These are phyloP conservation scores for Sialia sialis DNA, from an alignment of 2,113 vertebrate genomes.

Conservation along the genomic window DNA sequence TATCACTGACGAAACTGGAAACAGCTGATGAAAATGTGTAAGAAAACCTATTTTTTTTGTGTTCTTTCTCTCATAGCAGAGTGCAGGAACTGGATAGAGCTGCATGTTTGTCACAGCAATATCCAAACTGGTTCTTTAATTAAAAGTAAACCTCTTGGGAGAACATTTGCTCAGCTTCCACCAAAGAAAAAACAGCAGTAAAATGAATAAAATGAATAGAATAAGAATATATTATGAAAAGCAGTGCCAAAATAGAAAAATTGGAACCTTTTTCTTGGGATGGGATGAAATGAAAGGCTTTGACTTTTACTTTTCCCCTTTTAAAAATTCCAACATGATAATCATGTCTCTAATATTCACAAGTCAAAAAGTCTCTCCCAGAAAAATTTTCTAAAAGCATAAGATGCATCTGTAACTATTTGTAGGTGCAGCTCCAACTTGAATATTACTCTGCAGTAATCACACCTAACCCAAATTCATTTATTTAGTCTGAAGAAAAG, in stretches of 20 bases:
- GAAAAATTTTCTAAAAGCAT: neutral
- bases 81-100: neutral
- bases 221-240: constrained; percentile 29
- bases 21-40: neutral
- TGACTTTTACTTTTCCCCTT: neutral
- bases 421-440: neutral
- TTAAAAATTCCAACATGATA: neutral
- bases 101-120: neutral
- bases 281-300: neutral
- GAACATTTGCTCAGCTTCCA: neutral
- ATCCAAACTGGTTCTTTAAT: constrained; percentile 42
- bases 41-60: neutral
- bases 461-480: neutral
- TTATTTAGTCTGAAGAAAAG: neutral
- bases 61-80: neutral
- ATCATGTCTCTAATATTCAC: neutral
- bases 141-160: constrained; percentile 16
- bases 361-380: neutral
- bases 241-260: neutral
- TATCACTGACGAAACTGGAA: neutral
- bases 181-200: neutral
- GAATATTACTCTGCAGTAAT: neutral
- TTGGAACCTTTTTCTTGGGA: neutral
- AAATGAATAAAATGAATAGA: neutral
- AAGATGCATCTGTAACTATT: neutral